Conservation (phyloP, 2,888 invertebrate genomes). For the Suillia variegata region DNA sequence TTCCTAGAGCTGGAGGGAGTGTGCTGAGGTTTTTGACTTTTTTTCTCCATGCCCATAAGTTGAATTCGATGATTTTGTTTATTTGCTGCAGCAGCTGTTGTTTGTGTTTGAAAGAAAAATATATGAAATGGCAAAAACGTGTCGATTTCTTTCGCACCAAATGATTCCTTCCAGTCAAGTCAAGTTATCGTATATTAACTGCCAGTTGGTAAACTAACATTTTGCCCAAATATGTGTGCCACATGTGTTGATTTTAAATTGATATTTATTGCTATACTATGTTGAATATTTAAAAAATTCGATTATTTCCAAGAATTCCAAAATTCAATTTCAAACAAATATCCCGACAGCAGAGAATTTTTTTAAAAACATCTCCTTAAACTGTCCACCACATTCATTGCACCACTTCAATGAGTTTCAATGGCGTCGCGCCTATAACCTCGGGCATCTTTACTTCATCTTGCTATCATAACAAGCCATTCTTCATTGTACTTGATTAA, state of each 20-base stretch:
- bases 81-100: slow-evolving; percentile 40
- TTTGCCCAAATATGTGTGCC: background rate
- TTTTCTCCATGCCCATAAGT: slow-evolving; percentile 15
- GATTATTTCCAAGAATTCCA: background rate
- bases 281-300: background rate
- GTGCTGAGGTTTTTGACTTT: slow-evolving; percentile 1
- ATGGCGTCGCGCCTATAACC: slow-evolving; percentile 45
- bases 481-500: slow-evolving; percentile 39
- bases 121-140: slow-evolving; percentile 58
- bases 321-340: background rate
- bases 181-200: slow-evolving; percentile 55
- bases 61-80: slow-evolving; percentile 28
- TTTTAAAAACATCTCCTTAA: background rate
- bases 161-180: slow-evolving; percentile 52
- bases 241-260: background rate
- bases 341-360: background rate
- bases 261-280: background rate
- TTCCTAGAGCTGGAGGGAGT: slow-evolving; percentile 15
- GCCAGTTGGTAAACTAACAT: slow-evolving; percentile 33
- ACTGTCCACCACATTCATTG: no score
- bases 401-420: slow-evolving; percentile 37
- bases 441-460: slow-evolving; percentile 47
- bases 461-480: slow-evolving; percentile 52
- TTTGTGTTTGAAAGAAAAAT: slow-evolving; percentile 36
- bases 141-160: slow-evolving; percentile 56